Evolutionary conservation across 2,888 invertebrate species (phyloP), one percentile per base, ranked within the genome.

Genomic region (Blera fallax): DNA sequence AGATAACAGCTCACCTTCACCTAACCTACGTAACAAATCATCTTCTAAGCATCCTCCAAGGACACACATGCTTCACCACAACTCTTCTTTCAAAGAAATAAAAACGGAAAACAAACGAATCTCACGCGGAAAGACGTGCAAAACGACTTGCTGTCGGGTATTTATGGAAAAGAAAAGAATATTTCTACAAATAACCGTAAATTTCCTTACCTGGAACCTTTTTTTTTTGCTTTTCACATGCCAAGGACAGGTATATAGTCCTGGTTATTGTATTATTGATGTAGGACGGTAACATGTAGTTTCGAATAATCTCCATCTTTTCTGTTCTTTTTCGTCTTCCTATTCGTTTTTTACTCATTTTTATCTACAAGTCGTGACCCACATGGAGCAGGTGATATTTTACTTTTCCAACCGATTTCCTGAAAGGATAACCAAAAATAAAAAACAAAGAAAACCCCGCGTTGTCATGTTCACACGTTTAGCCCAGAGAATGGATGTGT

Each of bases 121-220:
- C 45, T 65, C 50, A 80, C 40, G 40, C 43, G 56, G 45, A 82
- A 62, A 64, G 24, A 67, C 62, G 37, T 32, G n/a, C 16, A 18
- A 52, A 72, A 77, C 43, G 72, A 21, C 64, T 29, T 54, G 11
- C 14, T 40, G 40, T 40, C 11, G 65, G 65, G 8, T 40, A 27
- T 65, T 72, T n/a, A n/a, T n/a, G n/a, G n/a, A n/a, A 67, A 54
- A 73, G 54, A 18, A 67, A 50, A n/a, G 62, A 48, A 79, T 74
- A 64, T 74, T 73, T 69, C 62, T n/a, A 27, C 48, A 74, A 79
- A 84, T 84, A 84, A 79, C 69, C 74, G 83, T 84, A 84, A 73
- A 79, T 79, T 64, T 29, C 32, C 58, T 16, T 21, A 60, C 60
- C 37, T 69, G 21, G 6, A 45, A 60, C 21, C 24, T 40, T 60